Evolutionary conservation across 2,113 vertebrate genomes (phyloP).

Genomic region (Leucoraja erinaceus): DNA sequence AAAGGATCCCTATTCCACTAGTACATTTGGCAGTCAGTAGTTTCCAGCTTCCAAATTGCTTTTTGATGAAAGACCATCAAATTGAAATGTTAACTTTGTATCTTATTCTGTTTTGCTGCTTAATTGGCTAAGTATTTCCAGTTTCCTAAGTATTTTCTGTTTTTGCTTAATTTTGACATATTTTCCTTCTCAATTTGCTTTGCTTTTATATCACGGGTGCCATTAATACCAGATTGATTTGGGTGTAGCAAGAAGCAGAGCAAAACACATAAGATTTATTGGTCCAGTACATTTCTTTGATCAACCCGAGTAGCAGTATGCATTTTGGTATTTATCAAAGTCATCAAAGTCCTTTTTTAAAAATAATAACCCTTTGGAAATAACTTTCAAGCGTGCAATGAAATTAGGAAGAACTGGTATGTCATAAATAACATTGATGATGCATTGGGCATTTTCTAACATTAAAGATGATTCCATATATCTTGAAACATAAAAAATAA

Average conservation of each 20-base stretch:
- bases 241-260: background rate
- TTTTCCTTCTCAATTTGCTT: background rate
- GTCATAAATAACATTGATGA: background rate
- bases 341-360: background rate
- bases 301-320: background rate
- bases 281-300: background rate
- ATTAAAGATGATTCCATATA: background rate
- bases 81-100: too few relatives aligned
- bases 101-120: too few relatives aligned
- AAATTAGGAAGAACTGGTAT: background rate
- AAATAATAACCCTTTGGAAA: background rate
- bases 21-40: background rate
- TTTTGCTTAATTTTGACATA: background rate
- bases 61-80: background rate
- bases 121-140: too few relatives aligned
- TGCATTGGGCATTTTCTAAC: background rate
- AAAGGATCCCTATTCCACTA: background rate
- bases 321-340: too few relatives aligned
- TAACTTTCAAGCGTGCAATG: background rate
- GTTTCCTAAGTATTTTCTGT: too few relatives aligned
- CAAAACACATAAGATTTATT: background rate
- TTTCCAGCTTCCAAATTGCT: background rate
- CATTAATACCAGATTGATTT: background rate
- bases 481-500: background rate
- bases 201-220: background rate